Evolutionary conservation across 1,140 invertebrate species (phyloP), one percentile per base, ranked within the genome.

Genomic region (Pachyrhynchus sulphureomaculatus): DNA sequence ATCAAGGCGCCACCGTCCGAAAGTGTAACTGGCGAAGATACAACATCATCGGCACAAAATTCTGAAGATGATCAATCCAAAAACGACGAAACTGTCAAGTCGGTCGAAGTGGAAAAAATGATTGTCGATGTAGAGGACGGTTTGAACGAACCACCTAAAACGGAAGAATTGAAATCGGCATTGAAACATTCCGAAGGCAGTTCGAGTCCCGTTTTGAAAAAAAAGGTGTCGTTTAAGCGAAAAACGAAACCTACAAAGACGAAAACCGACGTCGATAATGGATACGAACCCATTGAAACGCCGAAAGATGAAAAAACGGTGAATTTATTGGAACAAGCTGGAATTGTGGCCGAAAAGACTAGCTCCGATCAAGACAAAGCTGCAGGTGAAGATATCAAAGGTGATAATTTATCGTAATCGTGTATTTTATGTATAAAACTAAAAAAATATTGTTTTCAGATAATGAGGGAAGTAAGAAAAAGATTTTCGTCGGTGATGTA

Each of bases 221-320:
- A 69, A 72, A 77, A 68, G 59, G 71, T 69, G 66, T 79, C 53
- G 55, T 82, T 68, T 73, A 78, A 71, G 68, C 58, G 62, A 18
- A 64, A 62, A 59, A 57, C 75, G 15, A 72, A 67, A 51, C 34
- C 47, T 8, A 41, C 47, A 4, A 64, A 62, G 60, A 58, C 72
- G 26, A 63, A 58, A 21, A 64, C 65, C 49, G 70, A 73, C 37
- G 77, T 80, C 58, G 79, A 81, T 53, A 72, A 77, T 8, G 76
- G 77, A 45, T 71, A 77, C 17, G 66, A 59, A 55, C 45, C 75
- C 74, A 68, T 72, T 74, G 63, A 75, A 72, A 59, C 73, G 77
- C 72, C 76, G 73, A 64, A 74, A 77, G 41, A 24, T 15, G 49
- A 52, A 18, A 32, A 39, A 60, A 64, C 76, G 51, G 70, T 75